Base-by-base conservation (phyloP, 2,888 invertebrate species). In the Monopis laevigella region DNA sequence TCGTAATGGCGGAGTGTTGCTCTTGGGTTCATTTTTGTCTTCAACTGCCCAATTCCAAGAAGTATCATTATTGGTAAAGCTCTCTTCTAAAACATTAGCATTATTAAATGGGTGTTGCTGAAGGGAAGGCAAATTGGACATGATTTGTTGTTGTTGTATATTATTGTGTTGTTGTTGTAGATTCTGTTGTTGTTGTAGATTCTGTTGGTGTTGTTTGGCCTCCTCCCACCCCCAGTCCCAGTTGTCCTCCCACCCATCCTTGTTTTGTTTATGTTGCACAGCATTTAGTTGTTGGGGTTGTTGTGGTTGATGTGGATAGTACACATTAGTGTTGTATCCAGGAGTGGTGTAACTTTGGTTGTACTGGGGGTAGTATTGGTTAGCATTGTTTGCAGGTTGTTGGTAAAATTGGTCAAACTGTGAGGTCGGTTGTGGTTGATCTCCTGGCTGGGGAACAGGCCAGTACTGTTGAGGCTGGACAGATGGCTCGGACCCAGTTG, bases 211-310 rank as follows among this genome's bases (percentile, higher is more conserved):
- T 52, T 73, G 71, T 46, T 77, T 77, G 6, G 69, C 59, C 45
- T 86, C 86, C 10, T 84, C 86, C 86, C 85, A 85, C 1, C 82
- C 83, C 86, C 85, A 85, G 53, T 82, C 82, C 84, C 84, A 85
- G 38, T 73, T 73, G 32, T 73, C 77, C 46, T 73, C 75, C 77
- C 71, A 80, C 42, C 53, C 63, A 53, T 70, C 77, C 40, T 58
- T 53, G 43, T 63, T 63, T 13, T 56, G 51, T 46, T 65, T 57
- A 28, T 49, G 58, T 46, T 62, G 63, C 13, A 51, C 44, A 44
- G 56, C 62, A 39, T 53, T 60, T 43, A 56, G 65, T 45, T 56
- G 65, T 30, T 56, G 60, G 8, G 49, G 51, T 6, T 40, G 43
- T 32, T 44, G 53, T 42, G 48, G 32, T 54, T 67, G 65, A 51